phyloP scores from a whole-genome alignment of 2,888 invertebrate species.

The Thera obeliscata region DNA sequence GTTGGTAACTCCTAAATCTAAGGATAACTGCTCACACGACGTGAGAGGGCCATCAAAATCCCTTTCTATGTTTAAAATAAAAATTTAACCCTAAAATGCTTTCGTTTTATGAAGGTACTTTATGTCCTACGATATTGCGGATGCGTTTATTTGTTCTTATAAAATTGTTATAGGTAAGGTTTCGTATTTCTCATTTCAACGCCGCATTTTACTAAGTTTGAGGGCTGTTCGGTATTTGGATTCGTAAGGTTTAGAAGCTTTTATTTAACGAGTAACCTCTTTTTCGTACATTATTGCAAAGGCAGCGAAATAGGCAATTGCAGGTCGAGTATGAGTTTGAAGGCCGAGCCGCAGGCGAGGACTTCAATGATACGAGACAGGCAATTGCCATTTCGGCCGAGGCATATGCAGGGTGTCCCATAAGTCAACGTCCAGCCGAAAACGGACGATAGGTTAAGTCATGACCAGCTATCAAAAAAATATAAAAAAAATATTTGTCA shows the following conservation, averaged over 20 bases:
- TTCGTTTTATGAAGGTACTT: conserved; percentile 71
- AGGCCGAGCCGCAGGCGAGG: too few relatives aligned
- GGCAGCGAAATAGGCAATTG: too few relatives aligned
- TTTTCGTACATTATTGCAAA: too few relatives aligned
- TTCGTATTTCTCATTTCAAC: conserved; percentile 46
- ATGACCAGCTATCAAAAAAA: too few relatives aligned
- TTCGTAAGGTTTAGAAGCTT: conserved; percentile 19
- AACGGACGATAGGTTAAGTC: too few relatives aligned
- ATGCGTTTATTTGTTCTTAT: conserved; percentile 74
- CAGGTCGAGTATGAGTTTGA: too few relatives aligned
- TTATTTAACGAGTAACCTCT: conserved; percentile 15
- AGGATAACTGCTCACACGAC: conserved; percentile 71
- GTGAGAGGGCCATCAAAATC: conserved; percentile 79
- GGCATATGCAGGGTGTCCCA: too few relatives aligned
- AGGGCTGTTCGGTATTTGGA: conserved; percentile 36
- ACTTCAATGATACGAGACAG: too few relatives aligned
- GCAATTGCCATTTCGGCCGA: too few relatives aligned
- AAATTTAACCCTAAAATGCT: conserved; percentile 79
- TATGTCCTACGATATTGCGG: conserved; percentile 61
- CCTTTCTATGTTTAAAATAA: conserved; percentile 84
- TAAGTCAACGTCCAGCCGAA: too few relatives aligned
- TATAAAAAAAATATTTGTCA: too few relatives aligned
- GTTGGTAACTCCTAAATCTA: conserved; percentile 73
- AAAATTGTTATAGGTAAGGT: conserved; percentile 66
- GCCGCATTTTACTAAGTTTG: conserved; percentile 56